Conservation (phyloP, 2,797 vertebrate species). For the Peromyscus eremicus region DNA sequence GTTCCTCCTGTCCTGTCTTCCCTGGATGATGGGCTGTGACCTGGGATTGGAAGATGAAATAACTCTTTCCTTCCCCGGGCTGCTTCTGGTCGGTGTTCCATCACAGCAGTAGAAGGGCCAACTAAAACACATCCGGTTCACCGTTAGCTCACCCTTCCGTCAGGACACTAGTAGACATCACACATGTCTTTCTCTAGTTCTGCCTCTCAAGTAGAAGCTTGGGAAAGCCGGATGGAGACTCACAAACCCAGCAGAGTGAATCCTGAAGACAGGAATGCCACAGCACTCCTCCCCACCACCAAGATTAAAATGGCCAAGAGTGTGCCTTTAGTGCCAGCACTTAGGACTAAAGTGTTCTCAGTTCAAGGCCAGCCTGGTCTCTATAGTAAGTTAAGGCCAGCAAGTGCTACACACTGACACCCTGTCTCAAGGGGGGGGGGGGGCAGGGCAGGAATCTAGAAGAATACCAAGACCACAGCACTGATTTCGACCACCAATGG, state of each 20-base stretch:
- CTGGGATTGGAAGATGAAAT: background rate
- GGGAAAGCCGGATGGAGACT: background rate
- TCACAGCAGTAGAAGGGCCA: background rate
- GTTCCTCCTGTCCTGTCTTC: background rate
- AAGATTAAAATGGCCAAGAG: background rate
- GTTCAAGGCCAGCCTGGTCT: background rate
- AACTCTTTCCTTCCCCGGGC: background rate
- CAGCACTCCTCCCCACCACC: background rate
- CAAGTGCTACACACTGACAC: background rate
- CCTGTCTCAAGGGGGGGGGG: background rate
- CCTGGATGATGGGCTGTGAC: background rate
- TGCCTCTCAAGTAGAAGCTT: background rate
- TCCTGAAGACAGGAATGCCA: background rate
- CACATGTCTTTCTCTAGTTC: background rate
- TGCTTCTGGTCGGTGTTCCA: background rate
- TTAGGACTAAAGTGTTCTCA: no score
- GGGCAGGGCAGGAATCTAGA: background rate
- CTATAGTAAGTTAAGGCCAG: background rate
- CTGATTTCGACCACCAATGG: conserved; percentile 22
- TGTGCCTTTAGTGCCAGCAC: background rate
- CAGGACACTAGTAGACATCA: rapidly evolving
- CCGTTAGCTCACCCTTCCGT: background rate
- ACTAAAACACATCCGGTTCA: rapidly evolving
- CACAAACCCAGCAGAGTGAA: background rate
- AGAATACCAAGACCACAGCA: conserved; percentile 13